Evolutionary conservation across 2,797 vertebrate genomes (phyloP).

Genomic region (Chloroceryle inda): DNA sequence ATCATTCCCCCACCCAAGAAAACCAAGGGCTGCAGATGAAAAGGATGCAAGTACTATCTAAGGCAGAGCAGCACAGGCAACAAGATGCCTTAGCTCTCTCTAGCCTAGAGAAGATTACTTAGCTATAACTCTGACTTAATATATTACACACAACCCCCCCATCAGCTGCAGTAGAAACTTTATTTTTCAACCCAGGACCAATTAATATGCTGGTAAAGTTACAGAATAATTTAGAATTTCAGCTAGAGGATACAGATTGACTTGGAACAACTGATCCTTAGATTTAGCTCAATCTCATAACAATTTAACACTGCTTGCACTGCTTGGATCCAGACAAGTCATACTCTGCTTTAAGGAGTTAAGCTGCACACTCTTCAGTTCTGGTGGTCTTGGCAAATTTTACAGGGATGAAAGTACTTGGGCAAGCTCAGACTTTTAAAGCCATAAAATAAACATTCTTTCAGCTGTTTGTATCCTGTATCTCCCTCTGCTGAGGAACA

Average conservation of each 20-base stretch:
- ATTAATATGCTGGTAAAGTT: background rate
- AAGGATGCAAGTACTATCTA: background rate
- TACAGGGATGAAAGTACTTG: background rate
- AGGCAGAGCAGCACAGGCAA: accelerated
- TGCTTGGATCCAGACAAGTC: background rate
- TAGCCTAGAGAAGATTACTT: background rate
- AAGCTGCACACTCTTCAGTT: background rate
- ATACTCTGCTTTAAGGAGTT: background rate
- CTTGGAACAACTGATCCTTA: background rate
- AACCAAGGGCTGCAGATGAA: background rate
- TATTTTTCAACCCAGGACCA: background rate
- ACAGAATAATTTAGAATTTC: background rate
- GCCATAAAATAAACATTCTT: background rate
- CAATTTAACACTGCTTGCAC: background rate
- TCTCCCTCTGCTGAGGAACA: background rate
- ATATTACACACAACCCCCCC: accelerated
- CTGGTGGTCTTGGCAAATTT: background rate
- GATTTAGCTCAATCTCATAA: background rate
- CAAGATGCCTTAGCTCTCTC: background rate
- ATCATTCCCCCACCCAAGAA: background rate
- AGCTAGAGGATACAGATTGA: background rate
- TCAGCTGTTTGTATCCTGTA: background rate
- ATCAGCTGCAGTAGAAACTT: background rate
- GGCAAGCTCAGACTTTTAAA: background rate
- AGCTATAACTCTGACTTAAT: background rate